Evolutionary conservation across 2,888 invertebrate genomes (phyloP).

Genomic region (Corbicula japonica): DNA sequence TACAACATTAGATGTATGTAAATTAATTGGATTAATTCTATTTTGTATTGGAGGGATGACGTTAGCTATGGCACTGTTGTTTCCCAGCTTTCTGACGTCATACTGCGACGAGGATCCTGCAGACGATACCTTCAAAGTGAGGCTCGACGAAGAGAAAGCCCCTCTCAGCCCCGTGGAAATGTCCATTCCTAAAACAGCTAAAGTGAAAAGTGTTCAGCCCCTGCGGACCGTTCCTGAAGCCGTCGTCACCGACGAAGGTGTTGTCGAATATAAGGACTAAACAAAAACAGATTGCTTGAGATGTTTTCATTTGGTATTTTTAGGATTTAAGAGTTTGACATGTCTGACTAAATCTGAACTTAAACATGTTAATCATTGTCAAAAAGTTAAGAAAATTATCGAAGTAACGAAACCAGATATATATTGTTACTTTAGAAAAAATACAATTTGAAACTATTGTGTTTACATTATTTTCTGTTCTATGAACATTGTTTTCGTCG

Average conservation of each 20-base stretch:
- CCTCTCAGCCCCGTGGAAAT: constrained; percentile 82
- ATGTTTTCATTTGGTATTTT: no score
- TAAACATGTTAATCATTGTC: no score
- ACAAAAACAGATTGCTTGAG: no score
- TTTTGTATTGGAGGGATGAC: constrained; percentile 88
- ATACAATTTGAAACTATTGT: no score
- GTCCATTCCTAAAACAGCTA: constrained; percentile 84
- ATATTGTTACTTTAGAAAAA: no score
- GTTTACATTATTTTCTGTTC: no score
- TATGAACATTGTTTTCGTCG: no score
- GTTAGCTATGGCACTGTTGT: constrained; percentile 86
- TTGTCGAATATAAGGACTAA: constrained; percentile 63
- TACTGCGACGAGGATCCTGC: constrained; percentile 85
- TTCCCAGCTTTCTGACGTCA: constrained; percentile 87
- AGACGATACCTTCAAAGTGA: constrained; percentile 79
- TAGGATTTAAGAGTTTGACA: no score
- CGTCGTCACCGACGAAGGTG: constrained; percentile 75
- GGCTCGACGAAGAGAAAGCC: constrained; percentile 74
- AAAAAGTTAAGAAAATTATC: no score
- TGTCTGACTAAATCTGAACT: no score
- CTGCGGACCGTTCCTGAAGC: constrained; percentile 78
- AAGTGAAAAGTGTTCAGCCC: constrained; percentile 85
- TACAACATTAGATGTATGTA: constrained; percentile 87
- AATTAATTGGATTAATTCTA: constrained; percentile 87
- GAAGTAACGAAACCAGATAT: no score